Evolutionary conservation across 1,140 invertebrate genomes (phyloP), one percentile per base, ranked within the genome.

Genomic region (Neodiprion virginianus): DNA sequence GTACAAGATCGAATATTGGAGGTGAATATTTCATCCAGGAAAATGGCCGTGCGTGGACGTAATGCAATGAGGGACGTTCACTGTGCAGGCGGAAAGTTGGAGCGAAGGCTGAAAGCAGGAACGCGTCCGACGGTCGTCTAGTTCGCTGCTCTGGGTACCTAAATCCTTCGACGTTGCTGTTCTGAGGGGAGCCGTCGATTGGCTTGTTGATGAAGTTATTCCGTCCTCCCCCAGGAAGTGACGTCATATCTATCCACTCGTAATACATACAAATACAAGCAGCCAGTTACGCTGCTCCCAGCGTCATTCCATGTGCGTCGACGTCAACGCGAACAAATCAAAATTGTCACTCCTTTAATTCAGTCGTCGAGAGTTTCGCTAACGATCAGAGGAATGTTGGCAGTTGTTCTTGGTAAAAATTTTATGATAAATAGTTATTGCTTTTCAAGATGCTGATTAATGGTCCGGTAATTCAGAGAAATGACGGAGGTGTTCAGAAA

Each of bases 171-270:
- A 12, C 11, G 53, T 61, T 61, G 53, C 53, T 61, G 53, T 61
- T 61, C 53, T 14, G 53, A 61, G 53, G 53, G 53, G 53, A 61
- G 53, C 53, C 53, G 53, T 61, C 53, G 53, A 61, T 61, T 61
- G 53, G 53, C 53, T 61, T 12, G 53, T 61, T 61, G 53, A 61
- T 61, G 53, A 61, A 61, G 53, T 61, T 61, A 61, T 61, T 61
- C 53, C 53, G 53, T 61, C n/a, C 53, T 61, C 53, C 53, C 53
- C 53, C 53, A 61, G 53, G 53, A 61, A 14, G 53, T 61, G 53
- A 61, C 53, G 53, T 61, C 53, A 61, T 61, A 61, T 61, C 53
- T 61, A 61, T 61, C 53, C n/a, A 61, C 53, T 61, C 53, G 53
- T 61, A 61, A 61, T 61, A 61, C 11, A 61, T 17, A 61, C 11